phyloP scores from a whole-genome alignment of 1,140 invertebrate species.

The Ceratitis capitata region DNA sequence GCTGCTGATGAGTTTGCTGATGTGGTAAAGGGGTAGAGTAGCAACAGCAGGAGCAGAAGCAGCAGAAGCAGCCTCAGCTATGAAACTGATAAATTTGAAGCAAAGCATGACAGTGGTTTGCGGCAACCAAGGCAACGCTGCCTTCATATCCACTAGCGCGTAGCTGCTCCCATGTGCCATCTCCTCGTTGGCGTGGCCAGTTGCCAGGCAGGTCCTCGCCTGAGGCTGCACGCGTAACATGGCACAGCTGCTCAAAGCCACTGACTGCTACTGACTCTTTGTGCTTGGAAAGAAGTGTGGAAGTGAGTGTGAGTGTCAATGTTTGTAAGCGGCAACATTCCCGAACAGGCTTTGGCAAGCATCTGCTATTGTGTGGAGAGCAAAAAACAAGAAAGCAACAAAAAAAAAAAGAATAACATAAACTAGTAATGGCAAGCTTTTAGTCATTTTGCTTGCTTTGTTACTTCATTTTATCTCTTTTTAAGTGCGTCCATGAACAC shows the following conservation, averaged over 20 bases:
- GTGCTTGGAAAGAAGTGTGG: background rate
- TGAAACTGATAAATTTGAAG: background rate
- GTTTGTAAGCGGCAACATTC: background rate
- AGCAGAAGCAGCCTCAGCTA: background rate
- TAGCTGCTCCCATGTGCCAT: background rate
- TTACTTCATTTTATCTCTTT: background rate
- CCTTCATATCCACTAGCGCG: no score
- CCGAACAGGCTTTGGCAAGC: background rate
- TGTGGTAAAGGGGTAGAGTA: no score
- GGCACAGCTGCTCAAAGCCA: background rate
- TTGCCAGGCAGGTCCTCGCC: background rate
- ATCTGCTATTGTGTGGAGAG: background rate
- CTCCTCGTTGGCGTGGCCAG: background rate
- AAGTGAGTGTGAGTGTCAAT: background rate
- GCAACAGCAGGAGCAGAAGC: no score
- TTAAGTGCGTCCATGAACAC: background rate
- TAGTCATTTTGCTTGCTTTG: conserved; percentile 14
- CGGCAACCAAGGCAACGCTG: background rate
- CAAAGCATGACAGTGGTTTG: conserved; percentile 22
- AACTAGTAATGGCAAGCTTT: background rate
- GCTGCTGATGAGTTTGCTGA: background rate
- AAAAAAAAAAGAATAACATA: background rate
- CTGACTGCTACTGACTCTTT: background rate
- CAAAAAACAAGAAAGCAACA: background rate
- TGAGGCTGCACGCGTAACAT: background rate